phyloP scores from a whole-genome alignment of 2,113 vertebrate genomes.

The Thomomys bottae region DNA sequence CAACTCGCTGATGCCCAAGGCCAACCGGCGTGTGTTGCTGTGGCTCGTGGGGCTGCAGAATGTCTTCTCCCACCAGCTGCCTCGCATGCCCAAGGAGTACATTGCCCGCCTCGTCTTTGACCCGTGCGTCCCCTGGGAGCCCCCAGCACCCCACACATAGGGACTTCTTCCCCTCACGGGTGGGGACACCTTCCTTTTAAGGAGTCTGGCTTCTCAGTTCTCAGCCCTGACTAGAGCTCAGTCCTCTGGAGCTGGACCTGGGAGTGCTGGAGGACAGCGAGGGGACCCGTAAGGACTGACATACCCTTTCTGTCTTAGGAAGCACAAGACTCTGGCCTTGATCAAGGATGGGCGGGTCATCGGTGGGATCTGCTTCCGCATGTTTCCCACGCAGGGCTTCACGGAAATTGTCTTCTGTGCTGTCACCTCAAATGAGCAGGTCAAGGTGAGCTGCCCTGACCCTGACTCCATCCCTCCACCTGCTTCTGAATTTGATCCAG shows the following conservation, averaged over 20 bases:
- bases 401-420: constrained; percentile 99
- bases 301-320: constrained; percentile 84
- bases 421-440: constrained; percentile 98
- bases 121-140: constrained; percentile 88
- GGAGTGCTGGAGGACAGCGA: background rate
- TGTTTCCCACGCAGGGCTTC: constrained; percentile 99
- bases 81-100: constrained; percentile 99
- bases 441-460: constrained; percentile 89
- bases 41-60: constrained; percentile 99
- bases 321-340: constrained; percentile 98
- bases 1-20: constrained; percentile 97
- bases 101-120: constrained; percentile 98
- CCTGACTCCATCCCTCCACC: no score
- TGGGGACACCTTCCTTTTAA: background rate
- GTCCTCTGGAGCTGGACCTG: background rate
- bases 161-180: background rate
- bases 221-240: background rate
- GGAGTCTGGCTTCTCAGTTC: background rate
- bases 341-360: constrained; percentile 99
- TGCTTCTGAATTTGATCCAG: background rate
- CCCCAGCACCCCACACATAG: rapidly evolving
- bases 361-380: constrained; percentile 98
- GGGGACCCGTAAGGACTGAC: background rate
- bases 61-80: constrained; percentile 98
- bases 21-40: constrained; percentile 98